Conservation (phyloP, 2,888 invertebrate species). For the Sinotaia quadrata region DNA sequence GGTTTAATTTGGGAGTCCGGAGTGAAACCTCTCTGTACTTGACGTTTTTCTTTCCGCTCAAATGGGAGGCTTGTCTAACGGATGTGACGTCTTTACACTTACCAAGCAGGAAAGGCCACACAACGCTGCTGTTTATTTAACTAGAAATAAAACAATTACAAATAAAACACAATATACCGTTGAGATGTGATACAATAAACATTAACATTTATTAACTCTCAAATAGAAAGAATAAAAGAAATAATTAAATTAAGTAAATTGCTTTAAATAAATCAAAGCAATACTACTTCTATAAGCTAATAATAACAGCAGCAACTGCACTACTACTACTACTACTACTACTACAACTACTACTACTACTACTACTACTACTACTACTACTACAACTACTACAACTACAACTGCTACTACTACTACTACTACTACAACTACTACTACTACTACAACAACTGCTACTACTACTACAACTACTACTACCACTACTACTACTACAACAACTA, state of each 20-base stretch:
- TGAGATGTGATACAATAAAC: too few species aligned
- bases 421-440: constrained; percentile 13
- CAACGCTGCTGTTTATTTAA: too few species aligned
- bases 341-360: constrained; percentile 15
- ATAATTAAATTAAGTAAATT: too few species aligned
- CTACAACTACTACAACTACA: constrained; percentile 3
- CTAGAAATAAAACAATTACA: too few species aligned
- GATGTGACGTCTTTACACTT: too few species aligned
- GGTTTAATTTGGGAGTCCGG: too few species aligned
- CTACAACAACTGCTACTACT: constrained; percentile 10
- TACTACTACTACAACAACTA: constrained; percentile 1
- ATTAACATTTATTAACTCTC: background rate
- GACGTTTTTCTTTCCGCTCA: too few species aligned
- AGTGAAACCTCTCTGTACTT: too few species aligned
- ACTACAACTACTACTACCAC: constrained; percentile 14
- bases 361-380: constrained; percentile 17
- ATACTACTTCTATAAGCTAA: background rate
- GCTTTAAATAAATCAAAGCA: too few species aligned
- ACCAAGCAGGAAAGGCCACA: too few species aligned
- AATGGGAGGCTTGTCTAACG: too few species aligned
- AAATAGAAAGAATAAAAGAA: background rate
- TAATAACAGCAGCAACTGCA: background rate
- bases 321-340: constrained; percentile 14
- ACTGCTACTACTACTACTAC: constrained; percentile 16
- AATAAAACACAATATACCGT: too few species aligned